Evolutionary conservation across 2,888 invertebrate genomes (phyloP), one percentile per base, ranked within the genome.

Genomic region (Hipparchia semele): DNA sequence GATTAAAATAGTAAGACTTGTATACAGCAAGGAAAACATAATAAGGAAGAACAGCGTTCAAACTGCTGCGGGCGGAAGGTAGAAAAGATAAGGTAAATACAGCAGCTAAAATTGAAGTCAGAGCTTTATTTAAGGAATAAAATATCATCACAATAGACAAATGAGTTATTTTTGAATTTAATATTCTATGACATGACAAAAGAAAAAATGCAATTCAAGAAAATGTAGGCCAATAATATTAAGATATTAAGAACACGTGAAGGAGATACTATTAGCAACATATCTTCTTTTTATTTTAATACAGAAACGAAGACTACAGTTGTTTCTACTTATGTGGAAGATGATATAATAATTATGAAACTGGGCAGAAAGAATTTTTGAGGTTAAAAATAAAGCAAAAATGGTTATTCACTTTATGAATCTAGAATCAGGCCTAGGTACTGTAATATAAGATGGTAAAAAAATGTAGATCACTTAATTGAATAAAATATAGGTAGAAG

Each of bases 401-500:
- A 54, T 54, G 5, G 6, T 12, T 1, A 1, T 54, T 23, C 33
- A 8, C 10, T 13, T 33, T 33, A 33, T 59, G 33, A 33, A 59
- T 59, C 59, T 39, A 39, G 59, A 59, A 59, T 39, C 0, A 33
- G 39, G 39, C 10, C 9, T 5, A 23, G 23, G 1, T 23, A 3
- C 9, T 0, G 9, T 10, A 33, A 2, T 23, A 23, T 13, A 39
- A 39, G 39, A 64, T 13, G 8, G 13, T 23, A 53, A 54, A 68
- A 68, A 68, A 56, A 46, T 23, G 12, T 68, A 46, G 46, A 58
- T 49, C 13, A 39, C 39, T 39, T 23, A 23, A 23, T 23, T n/a
- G 45, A 59, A 68, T 68, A 59, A 59, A 23, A 56, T 68, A 58
- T 58, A 58, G 23, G 59, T 33, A 23, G 23, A 9, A 49, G 46